Evolutionary conservation across 2,888 invertebrate genomes (phyloP).

Genomic region (Dryobota labecula): DNA sequence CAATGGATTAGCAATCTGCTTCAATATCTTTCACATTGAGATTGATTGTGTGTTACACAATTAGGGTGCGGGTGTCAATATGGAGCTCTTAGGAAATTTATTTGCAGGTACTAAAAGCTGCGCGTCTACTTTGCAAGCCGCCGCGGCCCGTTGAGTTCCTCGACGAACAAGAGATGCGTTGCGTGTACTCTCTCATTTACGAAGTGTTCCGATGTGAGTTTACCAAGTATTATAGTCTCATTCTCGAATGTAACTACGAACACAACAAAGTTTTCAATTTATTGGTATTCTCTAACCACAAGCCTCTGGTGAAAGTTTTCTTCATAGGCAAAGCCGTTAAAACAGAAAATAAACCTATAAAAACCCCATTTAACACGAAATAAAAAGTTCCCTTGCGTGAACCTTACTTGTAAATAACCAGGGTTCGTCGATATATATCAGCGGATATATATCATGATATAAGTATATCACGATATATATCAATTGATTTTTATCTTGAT

Average conservation of each 20-base stretch:
- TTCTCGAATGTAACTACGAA: slow-evolving; percentile 8
- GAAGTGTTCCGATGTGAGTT: slow-evolving; percentile 94
- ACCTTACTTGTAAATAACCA: slow-evolving; percentile 54
- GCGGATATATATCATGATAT: too few species aligned
- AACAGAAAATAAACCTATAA: slow-evolving; percentile 44
- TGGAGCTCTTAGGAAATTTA: neutral
- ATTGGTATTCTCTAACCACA: slow-evolving; percentile 28
- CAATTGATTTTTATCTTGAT: too few species aligned
- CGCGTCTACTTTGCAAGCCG: slow-evolving; percentile 88
- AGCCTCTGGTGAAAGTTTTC: slow-evolving; percentile 27
- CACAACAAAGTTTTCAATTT: slow-evolving; percentile 24
- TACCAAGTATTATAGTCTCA: slow-evolving; percentile 11
- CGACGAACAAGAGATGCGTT: slow-evolving; percentile 94
- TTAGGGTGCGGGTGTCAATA: neutral
- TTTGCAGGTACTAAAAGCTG: slow-evolving; percentile 90
- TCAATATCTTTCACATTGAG: too few species aligned
- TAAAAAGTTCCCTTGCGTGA: slow-evolving; percentile 57
- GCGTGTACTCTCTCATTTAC: slow-evolving; percentile 93
- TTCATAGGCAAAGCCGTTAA: slow-evolving; percentile 43
- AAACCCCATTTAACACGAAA: slow-evolving; percentile 41
- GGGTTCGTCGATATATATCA: too few species aligned
- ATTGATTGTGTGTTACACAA: too few species aligned
- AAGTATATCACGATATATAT: too few species aligned
- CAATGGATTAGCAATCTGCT: too few species aligned
- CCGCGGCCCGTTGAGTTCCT: slow-evolving; percentile 87